Percentiles rank a stretch among this genome's conserved stretches.
Evolutionary conservation across 2,888 invertebrate species (phyloP).

Genomic region (Netelia inedita): DNA sequence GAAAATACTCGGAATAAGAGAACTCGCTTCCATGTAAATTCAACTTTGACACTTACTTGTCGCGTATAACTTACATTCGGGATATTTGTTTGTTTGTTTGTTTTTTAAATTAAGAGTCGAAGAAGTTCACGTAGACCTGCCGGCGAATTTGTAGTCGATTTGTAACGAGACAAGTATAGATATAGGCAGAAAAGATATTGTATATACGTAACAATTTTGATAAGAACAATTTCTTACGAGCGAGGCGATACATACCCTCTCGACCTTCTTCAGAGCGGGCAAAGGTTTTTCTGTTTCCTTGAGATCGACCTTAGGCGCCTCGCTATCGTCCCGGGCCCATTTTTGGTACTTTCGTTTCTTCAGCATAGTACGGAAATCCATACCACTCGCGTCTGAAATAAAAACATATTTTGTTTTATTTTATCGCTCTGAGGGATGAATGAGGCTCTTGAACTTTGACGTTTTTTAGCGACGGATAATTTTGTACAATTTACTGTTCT

Average conservation of each 20-base stretch:
- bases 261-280: slow-evolving; percentile 95
- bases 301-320: slow-evolving; percentile 96
- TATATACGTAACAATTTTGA: background rate
- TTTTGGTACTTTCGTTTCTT: slow-evolving; percentile 98
- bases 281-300: slow-evolving; percentile 96
- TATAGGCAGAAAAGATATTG: slow-evolving; percentile 2
- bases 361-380: slow-evolving; percentile 99
- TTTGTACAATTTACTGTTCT: too few species aligned
- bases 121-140: slow-evolving; percentile 54
- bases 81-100: background rate
- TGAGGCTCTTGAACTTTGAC: too few species aligned
- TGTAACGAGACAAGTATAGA: slow-evolving; percentile 35
- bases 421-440: too few species aligned
- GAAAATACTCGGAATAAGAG: slow-evolving; percentile 27
- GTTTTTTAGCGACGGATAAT: too few species aligned
- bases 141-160: slow-evolving; percentile 46
- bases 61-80: slow-evolving; percentile 57
- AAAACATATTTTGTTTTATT: slow-evolving; percentile 19
- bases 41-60: slow-evolving; percentile 63
- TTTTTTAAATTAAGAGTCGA: slow-evolving; percentile 31
- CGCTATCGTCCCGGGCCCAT: slow-evolving; percentile 96
- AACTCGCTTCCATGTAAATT: slow-evolving; percentile 37
- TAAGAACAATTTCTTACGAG: slow-evolving; percentile 1
- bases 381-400: slow-evolving; percentile 94
- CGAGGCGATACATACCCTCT: slow-evolving; percentile 90